Base-by-base conservation (phyloP, 2,888 invertebrate genomes). In the Mycalesis mineus region DNA sequence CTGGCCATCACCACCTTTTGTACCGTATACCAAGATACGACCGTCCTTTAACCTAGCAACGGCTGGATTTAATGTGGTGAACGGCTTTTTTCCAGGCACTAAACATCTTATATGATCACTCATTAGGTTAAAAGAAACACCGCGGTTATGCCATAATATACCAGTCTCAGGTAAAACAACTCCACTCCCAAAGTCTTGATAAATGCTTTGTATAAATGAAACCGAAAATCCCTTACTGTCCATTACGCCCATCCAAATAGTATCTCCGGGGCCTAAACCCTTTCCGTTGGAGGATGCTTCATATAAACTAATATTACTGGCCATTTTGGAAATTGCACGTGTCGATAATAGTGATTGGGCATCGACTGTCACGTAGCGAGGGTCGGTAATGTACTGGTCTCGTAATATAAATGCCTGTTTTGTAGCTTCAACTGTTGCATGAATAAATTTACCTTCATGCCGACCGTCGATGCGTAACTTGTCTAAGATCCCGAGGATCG, bases 201-300 rank as follows among this genome's bases (percentile, higher is more conserved):
- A 88, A 59, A 79, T 59, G 55, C 88, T 88, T 67, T 88, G 88
- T 64, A 88, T 88, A 63, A 82, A 88, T 40, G 88, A 88, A 41
- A 88, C 85, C 11, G 85, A 86, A 68, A 80, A 88, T 0, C 88
- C 88, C 69, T 78, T 83, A 45, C 62, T 74, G 61, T 88, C 88
- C 85, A 88, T 87, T 8, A 77, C 75, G 9, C 88, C 88, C 75
- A 88, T 75, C 88, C 88, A 88, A 55, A 88, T 68, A 11, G 88
- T 88, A 58, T 88, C 88, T 7, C 85, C 87, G 2, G 79, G 71
- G 1, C 82, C 84, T 65, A 75, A 78, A 0, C 77, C 78, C 44
- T 71, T 67, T 31, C 70, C 77, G 36, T 55, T 55, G 3, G 57
- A 45, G 47, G 75, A 74, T 29, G 77, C 74, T 55, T 65, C 55